Evolutionary conservation across 2,888 invertebrate species (phyloP), one percentile per base, ranked within the genome.

Genomic region (Dryocosmus kuriphilus): DNA sequence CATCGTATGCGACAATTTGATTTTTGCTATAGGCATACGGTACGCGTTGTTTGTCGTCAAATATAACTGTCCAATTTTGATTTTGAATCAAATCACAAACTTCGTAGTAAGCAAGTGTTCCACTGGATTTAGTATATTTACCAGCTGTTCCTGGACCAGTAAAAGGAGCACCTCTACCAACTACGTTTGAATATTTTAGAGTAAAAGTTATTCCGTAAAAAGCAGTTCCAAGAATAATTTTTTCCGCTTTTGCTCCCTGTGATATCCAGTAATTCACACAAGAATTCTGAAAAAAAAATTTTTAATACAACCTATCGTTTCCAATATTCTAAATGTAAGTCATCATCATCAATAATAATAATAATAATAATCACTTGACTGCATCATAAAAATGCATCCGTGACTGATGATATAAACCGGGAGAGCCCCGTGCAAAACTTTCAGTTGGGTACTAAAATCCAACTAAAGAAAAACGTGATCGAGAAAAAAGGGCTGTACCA

Each of bases 91-190:
- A 60, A 51, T 90, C 90, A 80, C 92, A 92, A 32, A 93, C 90
- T 87, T 97, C 96, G 85, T 96, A 96, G 86, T 95, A 96, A n/a
- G 96, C 96, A 74, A 96, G 89, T 41, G 93, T 92, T 2, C 97
- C 96, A n/a, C 90, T 89, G 74, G 94, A 93, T 27, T 90, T 89
- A 0, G 96, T 96, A 86, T 94, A 95, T 0, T 93, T 94, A 1
- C 96, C 96, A 2, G 93, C 92, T 3, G 91, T 84, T 0, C 95
- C 95, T 0, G 93, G 91, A 0, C 94, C 95, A n/a, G 85, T 90
- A 1, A 93, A 92, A 0, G 94, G 92, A 0, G 95, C 94, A 55
- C 95, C 94, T 0, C 95, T 90, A 0, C 89, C 90, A 35, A 93
- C 92, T 0, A 91, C 85, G 0, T 82, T 87, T 9, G 92, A 84